A percentile compares a stretch with the other conserved stretches of the same genome.
phyloP scores from a whole-genome alignment of 1,140 invertebrate genomes.

The Chlorops oryzae region DNA sequence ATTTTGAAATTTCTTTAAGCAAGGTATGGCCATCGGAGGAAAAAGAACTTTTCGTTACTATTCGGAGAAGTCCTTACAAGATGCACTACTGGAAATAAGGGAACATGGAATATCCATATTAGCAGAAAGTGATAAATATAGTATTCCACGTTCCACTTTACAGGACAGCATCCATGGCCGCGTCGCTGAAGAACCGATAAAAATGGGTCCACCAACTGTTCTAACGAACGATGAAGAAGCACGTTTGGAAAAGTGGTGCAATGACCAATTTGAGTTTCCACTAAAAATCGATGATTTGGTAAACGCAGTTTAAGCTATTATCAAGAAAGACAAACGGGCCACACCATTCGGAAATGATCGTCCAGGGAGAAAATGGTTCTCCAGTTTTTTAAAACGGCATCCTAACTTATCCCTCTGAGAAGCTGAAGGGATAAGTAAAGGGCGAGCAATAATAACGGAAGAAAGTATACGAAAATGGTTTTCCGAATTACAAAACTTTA shows the following conservation, averaged over 20 bases:
- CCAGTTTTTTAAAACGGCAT: constrained; percentile 29
- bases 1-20: too few relatives aligned
- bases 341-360: constrained; percentile 7
- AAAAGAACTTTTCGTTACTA: too few relatives aligned
- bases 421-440: constrained; percentile 22
- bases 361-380: constrained; percentile 28
- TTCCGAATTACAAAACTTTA: background rate
- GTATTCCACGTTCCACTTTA: background rate
- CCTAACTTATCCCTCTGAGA: constrained; percentile 22
- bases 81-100: background rate
- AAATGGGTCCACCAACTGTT: background rate
- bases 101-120: background rate
- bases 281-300: constrained; percentile 4
- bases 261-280: constrained; percentile 5
- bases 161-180: background rate
- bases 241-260: constrained; percentile 2
- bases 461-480: constrained; percentile 5
- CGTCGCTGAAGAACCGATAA: background rate
- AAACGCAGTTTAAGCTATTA: constrained; percentile 5
- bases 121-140: background rate
- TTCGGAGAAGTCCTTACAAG: too few relatives aligned
- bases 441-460: constrained; percentile 3
- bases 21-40: too few relatives aligned
- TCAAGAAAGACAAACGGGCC: background rate
- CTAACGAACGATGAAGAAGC: constrained; percentile 1